Evolutionary conservation across 2,113 vertebrate genomes (phyloP).

Genomic region (Nipponia nippon): DNA sequence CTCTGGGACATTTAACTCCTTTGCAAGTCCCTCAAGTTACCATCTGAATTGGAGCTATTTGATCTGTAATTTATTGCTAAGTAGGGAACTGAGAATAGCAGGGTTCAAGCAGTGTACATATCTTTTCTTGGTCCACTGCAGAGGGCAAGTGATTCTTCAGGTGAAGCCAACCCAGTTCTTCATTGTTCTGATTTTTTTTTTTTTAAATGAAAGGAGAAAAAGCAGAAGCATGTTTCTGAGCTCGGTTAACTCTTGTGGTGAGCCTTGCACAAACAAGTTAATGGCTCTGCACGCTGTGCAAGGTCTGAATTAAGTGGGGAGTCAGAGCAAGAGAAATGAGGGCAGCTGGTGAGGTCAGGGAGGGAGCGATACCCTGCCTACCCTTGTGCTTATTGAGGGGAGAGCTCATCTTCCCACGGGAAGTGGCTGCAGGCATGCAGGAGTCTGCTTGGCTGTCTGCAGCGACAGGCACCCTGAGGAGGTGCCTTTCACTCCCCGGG

Average conservation of each 20-base stretch:
- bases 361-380: not conserved
- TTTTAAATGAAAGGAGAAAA: not conserved
- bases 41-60: not conserved
- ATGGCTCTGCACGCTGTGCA: fast-evolving
- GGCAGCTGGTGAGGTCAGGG: not conserved
- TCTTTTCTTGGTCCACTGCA: not conserved
- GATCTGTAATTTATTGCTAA: not conserved
- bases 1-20: not conserved
- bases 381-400: fast-evolving
- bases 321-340: fast-evolving
- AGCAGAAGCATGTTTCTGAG: not conserved
- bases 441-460: not conserved
- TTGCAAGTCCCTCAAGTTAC: not conserved
- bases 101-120: not conserved
- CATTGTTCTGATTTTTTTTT: not conserved
- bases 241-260: not conserved
- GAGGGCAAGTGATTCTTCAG: not conserved
- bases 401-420: fast-evolving
- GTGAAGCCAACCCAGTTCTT: not conserved
- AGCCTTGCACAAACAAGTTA: not conserved
- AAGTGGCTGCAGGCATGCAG: fast-evolving
- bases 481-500: not conserved
- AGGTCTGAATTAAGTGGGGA: not conserved
- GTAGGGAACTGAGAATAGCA: not conserved
- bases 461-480: fast-evolving